Evolutionary conservation across 1,140 invertebrate genomes (phyloP), one percentile per base, ranked within the genome.

Genomic region (Drosophila teissieri): DNA sequence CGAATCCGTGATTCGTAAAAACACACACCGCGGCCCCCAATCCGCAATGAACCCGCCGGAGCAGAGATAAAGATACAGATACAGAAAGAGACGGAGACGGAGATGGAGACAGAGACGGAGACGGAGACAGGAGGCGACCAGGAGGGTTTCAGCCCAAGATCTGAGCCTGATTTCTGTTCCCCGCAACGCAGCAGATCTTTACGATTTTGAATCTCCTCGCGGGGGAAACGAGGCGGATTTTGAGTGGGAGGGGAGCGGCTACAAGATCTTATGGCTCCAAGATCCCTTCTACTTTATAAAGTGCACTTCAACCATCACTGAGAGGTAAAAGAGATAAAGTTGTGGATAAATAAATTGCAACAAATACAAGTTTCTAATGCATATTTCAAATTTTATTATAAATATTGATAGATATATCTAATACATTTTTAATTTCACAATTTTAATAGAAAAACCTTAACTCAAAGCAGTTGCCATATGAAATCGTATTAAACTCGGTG

Each of bases 1-100:
- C 91, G 91, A 92, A 92, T 84, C 91, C 91, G 91, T 92, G 91
- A 92, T 92, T 92, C 91, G 91, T 92, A 92, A 92, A 92, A 92
- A 92, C 91, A 92, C 91, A 92, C 91, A 92, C 84, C 73, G 80
- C 84, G 84, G 52, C 70, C 52, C 72, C 68, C 72, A 64, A 74
- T 75, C 60, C 64, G 63, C 57, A 52, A 53, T 51, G 34, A 78
- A 12, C 22, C 39, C 45, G 24, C 22, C 37, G 22, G 42, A 40
- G 44, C 14, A 31, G 45, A 39, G 51, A 69, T 55, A 67, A 57
- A 70, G 68, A 73, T 73, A 52, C 69, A 51, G 54, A 52, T 48
- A 57, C 52, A 53, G 48, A 60, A n/a, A 27, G 31, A 63, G 42
- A 58, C 31, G 49, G 37, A 14, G 12, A 14, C 36, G 14, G 44